These are phyloP conservation scores for Hippopotamus amphibius DNA, from an alignment of 2,113 vertebrate species.

Conservation along the genomic window DNA sequence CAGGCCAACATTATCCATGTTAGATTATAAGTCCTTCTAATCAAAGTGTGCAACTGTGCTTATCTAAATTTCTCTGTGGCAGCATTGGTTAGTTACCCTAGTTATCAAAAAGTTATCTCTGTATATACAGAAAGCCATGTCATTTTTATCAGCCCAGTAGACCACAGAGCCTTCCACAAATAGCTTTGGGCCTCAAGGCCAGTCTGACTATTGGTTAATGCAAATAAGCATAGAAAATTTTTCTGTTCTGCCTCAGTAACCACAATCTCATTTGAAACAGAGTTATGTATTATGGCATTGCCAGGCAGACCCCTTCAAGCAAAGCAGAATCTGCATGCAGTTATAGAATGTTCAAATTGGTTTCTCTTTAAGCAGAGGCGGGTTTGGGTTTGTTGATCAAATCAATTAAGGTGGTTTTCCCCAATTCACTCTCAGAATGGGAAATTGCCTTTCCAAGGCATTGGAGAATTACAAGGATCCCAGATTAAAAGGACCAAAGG, in stretches of 20 bases:
- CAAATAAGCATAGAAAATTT: conserved; percentile 76
- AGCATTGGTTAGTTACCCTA: conserved; percentile 67
- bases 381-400: conserved; percentile 68
- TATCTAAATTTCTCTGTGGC: conserved; percentile 59
- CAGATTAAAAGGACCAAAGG: background rate
- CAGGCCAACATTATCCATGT: background rate
- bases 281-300: conserved; percentile 66
- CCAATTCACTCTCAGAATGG: conserved; percentile 25
- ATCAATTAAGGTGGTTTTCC: conserved; percentile 60
- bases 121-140: conserved; percentile 45
- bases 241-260: conserved; percentile 70
- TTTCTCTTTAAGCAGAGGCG: conserved; percentile 65
- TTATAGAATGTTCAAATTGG: conserved; percentile 61
- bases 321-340: conserved; percentile 24
- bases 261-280: conserved; percentile 69
- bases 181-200: conserved; percentile 69
- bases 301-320: conserved; percentile 62
- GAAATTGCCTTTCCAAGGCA: conserved; percentile 55
- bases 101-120: conserved; percentile 63
- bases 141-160: conserved; percentile 69
- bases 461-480: background rate
- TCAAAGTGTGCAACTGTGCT: conserved; percentile 19
- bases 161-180: conserved; percentile 67
- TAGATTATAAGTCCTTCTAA: conserved; percentile 56
- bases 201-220: conserved; percentile 76